These are phyloP conservation scores for Drosophila neonasuta DNA, from an alignment of 2,888 invertebrate species.

Conservation along the genomic window DNA sequence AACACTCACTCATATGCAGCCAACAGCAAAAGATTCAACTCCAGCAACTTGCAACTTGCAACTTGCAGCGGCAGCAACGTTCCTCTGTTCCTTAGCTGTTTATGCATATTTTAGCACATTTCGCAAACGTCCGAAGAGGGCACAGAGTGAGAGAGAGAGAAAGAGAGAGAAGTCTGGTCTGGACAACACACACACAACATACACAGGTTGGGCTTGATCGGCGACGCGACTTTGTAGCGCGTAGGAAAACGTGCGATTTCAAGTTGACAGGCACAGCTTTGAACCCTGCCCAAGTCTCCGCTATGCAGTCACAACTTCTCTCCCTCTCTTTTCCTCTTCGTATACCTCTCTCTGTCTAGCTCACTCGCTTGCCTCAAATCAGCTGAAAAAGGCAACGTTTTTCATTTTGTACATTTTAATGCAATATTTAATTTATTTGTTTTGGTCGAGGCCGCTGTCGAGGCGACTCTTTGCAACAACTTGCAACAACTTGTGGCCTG, in stretches of 20 bases:
- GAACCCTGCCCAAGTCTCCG: conserved; percentile 61
- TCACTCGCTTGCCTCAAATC: conserved; percentile 48
- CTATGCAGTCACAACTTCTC: conserved; percentile 13
- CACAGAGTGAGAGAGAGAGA: conserved; percentile 6
- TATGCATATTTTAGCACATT: conserved; percentile 81
- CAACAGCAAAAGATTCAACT: conserved; percentile 2
- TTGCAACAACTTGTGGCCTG: conserved; percentile 13
- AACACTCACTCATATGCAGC: conserved; percentile 76
- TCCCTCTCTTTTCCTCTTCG: conserved; percentile 6
- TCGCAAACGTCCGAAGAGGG: conserved; percentile 50
- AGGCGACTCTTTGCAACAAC: conserved; percentile 35
- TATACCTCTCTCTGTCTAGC: conserved; percentile 3
- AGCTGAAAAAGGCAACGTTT: conserved; percentile 74
- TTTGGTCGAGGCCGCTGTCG: conserved; percentile 56
- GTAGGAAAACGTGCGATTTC: conserved; percentile 77
- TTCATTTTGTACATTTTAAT: conserved; percentile 78
- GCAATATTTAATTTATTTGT: conserved; percentile 79
- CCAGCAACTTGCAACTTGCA: not conserved
- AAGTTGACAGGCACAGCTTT: conserved; percentile 76
- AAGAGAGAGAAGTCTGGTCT: conserved; percentile 8
- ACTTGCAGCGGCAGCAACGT: conserved; percentile 20
- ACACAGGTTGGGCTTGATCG: conserved; percentile 38
- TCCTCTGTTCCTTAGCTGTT: conserved; percentile 58
- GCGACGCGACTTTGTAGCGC: conserved; percentile 70
- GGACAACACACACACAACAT: not conserved